Conservation (phyloP, 2,113 vertebrate species). For the Peromyscus maniculatus region DNA sequence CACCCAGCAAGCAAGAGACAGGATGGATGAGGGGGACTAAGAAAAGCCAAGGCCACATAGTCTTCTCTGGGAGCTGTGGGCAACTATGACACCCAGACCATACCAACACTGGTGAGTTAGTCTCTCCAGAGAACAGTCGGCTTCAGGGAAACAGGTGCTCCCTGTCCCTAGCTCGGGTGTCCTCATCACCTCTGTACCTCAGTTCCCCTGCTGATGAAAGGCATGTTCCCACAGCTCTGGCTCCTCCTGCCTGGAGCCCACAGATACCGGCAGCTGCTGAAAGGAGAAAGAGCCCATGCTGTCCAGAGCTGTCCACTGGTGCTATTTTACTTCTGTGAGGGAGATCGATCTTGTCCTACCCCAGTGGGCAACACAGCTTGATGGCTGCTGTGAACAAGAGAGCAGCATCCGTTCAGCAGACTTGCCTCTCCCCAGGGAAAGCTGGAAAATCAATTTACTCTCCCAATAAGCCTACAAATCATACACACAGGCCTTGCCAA, state of each 20-base stretch:
- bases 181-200: neutral
- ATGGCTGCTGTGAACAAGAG: neutral
- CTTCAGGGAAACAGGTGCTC: neutral
- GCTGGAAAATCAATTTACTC: neutral
- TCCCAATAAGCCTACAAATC: neutral
- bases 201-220: neutral
- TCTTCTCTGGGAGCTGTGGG: neutral
- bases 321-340: accelerated
- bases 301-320: accelerated
- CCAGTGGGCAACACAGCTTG: accelerated
- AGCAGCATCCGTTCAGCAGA: neutral
- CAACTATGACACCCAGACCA: neutral
- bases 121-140: neutral
- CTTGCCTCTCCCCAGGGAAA: neutral
- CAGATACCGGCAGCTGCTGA: accelerated
- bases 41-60: neutral
- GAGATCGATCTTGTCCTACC: neutral
- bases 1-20: neutral
- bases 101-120: accelerated
- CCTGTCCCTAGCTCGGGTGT: too few species aligned
- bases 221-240: accelerated
- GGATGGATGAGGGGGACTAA: neutral
- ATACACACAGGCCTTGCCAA: neutral
- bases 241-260: neutral
- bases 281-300: accelerated